A percentile compares a stretch with the other conserved stretches of the same genome.
These are phyloP conservation scores for Lepas anatifera DNA, from an alignment of 2,888 invertebrate species.

Conservation along the genomic window DNA sequence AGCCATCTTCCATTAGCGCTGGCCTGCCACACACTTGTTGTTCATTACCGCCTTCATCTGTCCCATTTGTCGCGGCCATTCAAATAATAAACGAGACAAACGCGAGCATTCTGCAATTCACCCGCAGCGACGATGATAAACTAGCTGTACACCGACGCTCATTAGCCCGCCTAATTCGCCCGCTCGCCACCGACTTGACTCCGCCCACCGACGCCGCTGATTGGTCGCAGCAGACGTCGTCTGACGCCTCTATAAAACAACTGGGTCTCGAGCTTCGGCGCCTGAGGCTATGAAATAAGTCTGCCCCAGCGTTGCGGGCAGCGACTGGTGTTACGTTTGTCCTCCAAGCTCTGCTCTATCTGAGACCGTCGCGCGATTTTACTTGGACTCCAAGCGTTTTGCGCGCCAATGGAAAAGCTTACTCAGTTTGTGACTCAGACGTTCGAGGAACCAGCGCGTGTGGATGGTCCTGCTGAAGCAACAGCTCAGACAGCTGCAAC, in stretches of 20 bases:
- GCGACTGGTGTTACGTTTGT: no score
- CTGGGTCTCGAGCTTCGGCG: no score
- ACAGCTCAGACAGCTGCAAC: no score
- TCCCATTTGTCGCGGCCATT: background rate
- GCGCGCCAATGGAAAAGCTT: background rate
- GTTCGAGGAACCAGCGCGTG: no score
- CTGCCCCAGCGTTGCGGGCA: no score
- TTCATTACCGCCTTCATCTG: slow-evolving; percentile 2
- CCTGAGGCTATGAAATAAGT: no score
- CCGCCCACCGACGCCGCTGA: background rate
- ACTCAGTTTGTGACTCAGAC: background rate
- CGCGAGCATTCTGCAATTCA: background rate
- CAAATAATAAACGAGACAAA: slow-evolving; percentile 4
- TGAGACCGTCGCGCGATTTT: no score
- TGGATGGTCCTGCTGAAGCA: no score
- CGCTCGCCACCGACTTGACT: background rate
- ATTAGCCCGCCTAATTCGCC: background rate
- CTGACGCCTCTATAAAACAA: background rate
- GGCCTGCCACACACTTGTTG: background rate
- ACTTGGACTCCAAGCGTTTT: no score
- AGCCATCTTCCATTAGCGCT: background rate
- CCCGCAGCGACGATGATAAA: slow-evolving; percentile 1
- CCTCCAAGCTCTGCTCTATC: no score
- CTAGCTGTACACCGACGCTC: background rate
- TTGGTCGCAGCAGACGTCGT: background rate